Evolutionary conservation across 2,888 invertebrate genomes (phyloP).

Genomic region (Acleris literana): DNA sequence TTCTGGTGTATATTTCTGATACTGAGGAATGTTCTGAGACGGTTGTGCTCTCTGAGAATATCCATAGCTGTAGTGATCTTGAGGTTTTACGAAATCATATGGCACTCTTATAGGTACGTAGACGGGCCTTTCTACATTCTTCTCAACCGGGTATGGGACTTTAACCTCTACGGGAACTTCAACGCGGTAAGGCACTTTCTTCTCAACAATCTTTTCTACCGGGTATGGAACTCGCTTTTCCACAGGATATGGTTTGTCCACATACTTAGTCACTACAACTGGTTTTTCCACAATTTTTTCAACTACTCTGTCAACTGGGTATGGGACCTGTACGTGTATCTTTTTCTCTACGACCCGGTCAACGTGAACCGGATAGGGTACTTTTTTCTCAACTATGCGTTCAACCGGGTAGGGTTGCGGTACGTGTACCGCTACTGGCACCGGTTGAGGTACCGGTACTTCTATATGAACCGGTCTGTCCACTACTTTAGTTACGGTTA

Average conservation of each 20-base stretch:
- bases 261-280: slow-evolving; percentile 73
- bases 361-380: slow-evolving; percentile 71
- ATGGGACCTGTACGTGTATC: slow-evolving; percentile 69
- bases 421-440: slow-evolving; percentile 65
- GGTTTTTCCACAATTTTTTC: slow-evolving; percentile 85
- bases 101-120: slow-evolving; percentile 51
- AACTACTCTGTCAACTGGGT: slow-evolving; percentile 76
- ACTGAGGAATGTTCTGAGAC: slow-evolving; percentile 45
- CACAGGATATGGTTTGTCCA: slow-evolving; percentile 76
- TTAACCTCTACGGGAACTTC: slow-evolving; percentile 81
- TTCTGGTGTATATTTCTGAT: slow-evolving; percentile 45
- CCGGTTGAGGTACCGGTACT: slow-evolving; percentile 69
- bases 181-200: slow-evolving; percentile 80
- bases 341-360: slow-evolving; percentile 79
- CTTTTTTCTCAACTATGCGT: slow-evolving; percentile 77
- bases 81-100: slow-evolving; percentile 48
- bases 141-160: slow-evolving; percentile 74
- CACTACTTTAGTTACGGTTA: slow-evolving; percentile 74
- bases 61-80: slow-evolving; percentile 45
- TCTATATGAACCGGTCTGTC: slow-evolving; percentile 73
- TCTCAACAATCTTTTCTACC: slow-evolving; percentile 79
- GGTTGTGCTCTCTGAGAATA: slow-evolving; percentile 37
- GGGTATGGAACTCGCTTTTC: slow-evolving; percentile 75
- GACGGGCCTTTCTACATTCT: slow-evolving; percentile 72
- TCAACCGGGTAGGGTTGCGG: slow-evolving; percentile 79